These are phyloP conservation scores for Tangara arthus DNA, from an alignment of 2,797 vertebrate genomes.

Conservation along the genomic window DNA sequence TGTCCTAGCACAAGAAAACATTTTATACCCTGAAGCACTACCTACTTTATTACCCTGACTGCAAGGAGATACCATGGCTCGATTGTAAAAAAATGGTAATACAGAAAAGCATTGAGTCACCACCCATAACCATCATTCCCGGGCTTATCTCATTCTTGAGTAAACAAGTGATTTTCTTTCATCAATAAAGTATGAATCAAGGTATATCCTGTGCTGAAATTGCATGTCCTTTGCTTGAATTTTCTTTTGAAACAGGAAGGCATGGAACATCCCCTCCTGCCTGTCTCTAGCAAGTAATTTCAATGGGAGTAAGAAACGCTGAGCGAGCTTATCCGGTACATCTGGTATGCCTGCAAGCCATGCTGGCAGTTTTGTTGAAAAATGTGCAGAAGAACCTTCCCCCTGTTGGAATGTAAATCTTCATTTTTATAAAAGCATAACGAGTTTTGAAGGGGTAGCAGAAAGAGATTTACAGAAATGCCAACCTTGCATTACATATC, in stretches of 20 bases:
- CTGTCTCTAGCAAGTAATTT: not conserved
- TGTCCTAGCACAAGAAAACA: not conserved
- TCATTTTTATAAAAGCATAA: not conserved
- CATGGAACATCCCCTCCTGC: not conserved
- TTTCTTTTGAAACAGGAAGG: not conserved
- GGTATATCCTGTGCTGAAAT: not conserved
- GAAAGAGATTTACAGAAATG: constrained; percentile 4
- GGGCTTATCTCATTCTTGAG: not conserved
- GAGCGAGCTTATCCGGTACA: not conserved
- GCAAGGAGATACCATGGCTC: not conserved
- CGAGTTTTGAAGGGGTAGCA: not conserved
- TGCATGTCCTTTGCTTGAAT: not conserved
- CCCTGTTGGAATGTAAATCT: not conserved
- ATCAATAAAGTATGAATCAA: not conserved
- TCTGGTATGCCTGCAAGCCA: not conserved
- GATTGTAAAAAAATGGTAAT: not conserved
- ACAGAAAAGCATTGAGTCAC: not conserved
- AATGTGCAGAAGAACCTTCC: not conserved
- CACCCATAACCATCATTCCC: not conserved
- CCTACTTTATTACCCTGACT: not conserved
- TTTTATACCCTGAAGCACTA: not conserved
- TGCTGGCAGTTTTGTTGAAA: not conserved
- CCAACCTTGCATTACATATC: not conserved
- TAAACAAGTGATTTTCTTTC: not conserved
- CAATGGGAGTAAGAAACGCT: not conserved